Evolutionary conservation across 23 tunicate species (phyloP).

Genomic region (Pegea sp.): DNA sequence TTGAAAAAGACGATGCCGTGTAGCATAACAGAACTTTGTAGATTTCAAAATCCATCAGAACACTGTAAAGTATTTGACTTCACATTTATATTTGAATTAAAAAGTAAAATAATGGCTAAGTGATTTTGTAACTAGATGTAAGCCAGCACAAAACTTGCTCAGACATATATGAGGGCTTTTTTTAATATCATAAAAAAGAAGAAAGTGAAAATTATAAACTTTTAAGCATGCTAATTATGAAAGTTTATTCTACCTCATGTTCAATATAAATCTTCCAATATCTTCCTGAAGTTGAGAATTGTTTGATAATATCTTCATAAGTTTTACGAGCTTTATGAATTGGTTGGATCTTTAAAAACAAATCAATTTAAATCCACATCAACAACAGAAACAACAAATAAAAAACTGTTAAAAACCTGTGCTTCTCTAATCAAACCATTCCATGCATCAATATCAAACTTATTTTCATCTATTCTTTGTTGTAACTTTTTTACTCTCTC

Average conservation of each 20-base stretch:
- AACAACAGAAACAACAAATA: not conserved
- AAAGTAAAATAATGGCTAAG: too few relatives aligned
- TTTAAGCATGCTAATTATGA: not conserved
- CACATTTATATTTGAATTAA: too few relatives aligned
- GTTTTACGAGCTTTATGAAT: slow-evolving; percentile 68
- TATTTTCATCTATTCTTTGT: slow-evolving; percentile 18
- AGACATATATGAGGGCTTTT: too few relatives aligned
- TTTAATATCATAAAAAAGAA: too few relatives aligned
- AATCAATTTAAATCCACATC: not conserved
- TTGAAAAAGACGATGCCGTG: too few relatives aligned
- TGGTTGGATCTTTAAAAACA: slow-evolving; percentile 31
- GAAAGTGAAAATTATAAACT: not conserved
- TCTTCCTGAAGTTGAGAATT: slow-evolving; percentile 87
- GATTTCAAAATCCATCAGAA: too few relatives aligned
- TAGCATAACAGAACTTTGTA: too few relatives aligned
- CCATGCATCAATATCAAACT: slow-evolving; percentile 78
- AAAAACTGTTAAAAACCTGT: slow-evolving; percentile 15
- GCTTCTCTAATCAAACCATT: slow-evolving; percentile 84
- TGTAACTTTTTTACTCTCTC: slow-evolving; percentile 45
- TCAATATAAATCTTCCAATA: slow-evolving; percentile 96
- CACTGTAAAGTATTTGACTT: too few relatives aligned
- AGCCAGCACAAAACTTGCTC: too few relatives aligned
- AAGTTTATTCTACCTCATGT: slow-evolving; percentile 91
- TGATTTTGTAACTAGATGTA: too few relatives aligned
- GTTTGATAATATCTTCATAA: slow-evolving; percentile 58